Base-by-base conservation (phyloP, 2,888 invertebrate genomes). In the Drosophila bunnanda region DNA sequence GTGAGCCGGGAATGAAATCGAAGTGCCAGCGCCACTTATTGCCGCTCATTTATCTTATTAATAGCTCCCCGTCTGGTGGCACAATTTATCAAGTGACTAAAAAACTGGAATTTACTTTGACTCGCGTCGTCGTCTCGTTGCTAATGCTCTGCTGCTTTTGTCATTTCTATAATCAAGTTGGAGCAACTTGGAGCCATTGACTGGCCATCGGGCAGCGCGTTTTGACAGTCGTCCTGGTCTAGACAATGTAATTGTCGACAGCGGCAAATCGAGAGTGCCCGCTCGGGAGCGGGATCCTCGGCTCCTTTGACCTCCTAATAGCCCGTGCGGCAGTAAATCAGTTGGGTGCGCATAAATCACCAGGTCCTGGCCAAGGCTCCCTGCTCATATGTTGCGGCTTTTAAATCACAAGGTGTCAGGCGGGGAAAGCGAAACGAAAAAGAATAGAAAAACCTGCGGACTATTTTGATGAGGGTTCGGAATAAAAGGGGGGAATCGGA, bases 11-110 rank as follows among this genome's bases (percentile, higher is more conserved):
- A 41, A 48, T 38, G 69, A 48, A 68, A 70, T 70, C 70, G 58
- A 70, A 65, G 67, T 67, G 75, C 75, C 65, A 64, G 70, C 69
- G 59, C 65, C 77, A 88, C 81, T 88, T 86, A 83, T 86, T 86
- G 83, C 70, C 77, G 88, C 89, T 83, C 83, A 83, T 83, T 83
- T 83, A 83, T 83, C 83, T 83, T 83, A 80, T 83, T 86, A 83
- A 83, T 88, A 86, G 83, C 77, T 58, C 55, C 22, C 41, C 61
- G 75, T 22, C 53, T 43, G 54, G 20, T 48, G 22, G 57, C 55
- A 60, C 73, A 68, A 88, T 83, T 83, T 88, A 88, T 83, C 87
- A 83, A 82, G 73, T 70, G 65, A 66, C 73, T 65, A 74, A 76
- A 60, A 66, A 61, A 52, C 64, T 58, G 56, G 48, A 65, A 71